phyloP scores from a whole-genome alignment of 2,797 vertebrate species.

The Choloepus didactylus region DNA sequence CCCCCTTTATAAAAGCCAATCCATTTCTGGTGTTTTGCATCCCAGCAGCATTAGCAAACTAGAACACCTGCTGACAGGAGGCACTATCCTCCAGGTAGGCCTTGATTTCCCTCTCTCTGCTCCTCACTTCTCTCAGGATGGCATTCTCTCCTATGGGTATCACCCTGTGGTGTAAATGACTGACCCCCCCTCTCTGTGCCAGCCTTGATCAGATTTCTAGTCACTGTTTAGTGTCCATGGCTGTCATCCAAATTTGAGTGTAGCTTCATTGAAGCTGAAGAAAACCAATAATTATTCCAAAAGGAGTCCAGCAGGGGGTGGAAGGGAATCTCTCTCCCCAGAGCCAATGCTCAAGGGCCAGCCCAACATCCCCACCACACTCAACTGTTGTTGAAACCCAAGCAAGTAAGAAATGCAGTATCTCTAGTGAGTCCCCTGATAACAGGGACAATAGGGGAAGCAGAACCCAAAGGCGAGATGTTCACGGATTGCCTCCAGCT shows the following conservation, averaged over 20 bases:
- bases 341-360: rapidly evolving
- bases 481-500: neutral
- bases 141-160: rapidly evolving
- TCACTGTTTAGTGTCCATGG: neutral
- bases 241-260: neutral
- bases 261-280: neutral
- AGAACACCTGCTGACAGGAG: too few relatives aligned
- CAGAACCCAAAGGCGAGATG: neutral
- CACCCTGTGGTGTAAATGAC: neutral
- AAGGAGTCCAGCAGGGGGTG: neutral
- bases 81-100: neutral
- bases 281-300: neutral
- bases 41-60: too few relatives aligned
- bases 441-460: neutral
- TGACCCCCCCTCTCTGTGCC: too few relatives aligned
- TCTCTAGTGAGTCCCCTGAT: neutral
- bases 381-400: neutral
- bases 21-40: too few relatives aligned
- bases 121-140: neutral
- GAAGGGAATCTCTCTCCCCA: neutral
- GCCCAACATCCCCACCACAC: neutral
- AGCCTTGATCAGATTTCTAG: neutral
- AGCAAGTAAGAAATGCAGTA: neutral
- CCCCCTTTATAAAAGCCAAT: too few relatives aligned
- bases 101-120: neutral